These are phyloP conservation scores for Protobothrops flavoviridis DNA, from an alignment of 2,113 vertebrate species.

Conservation along the genomic window DNA sequence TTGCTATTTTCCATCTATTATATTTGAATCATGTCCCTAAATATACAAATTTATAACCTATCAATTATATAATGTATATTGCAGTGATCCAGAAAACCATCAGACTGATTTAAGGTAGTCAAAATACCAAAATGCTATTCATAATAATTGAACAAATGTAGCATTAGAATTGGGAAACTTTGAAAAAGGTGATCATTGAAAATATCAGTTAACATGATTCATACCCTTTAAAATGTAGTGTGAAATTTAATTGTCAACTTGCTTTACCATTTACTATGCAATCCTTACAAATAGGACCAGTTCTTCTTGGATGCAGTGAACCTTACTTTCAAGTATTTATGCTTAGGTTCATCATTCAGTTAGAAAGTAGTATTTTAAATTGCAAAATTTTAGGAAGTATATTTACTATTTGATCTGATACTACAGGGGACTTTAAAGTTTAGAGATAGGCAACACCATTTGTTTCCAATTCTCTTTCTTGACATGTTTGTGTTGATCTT, in stretches of 20 bases:
- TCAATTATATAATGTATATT: not conserved
- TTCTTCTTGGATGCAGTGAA: not conserved
- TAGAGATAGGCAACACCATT: not conserved
- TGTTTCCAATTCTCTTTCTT: not conserved
- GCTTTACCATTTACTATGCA: not conserved
- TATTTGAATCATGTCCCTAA: not conserved
- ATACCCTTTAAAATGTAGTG: not conserved
- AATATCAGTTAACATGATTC: not conserved
- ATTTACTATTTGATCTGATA: not conserved
- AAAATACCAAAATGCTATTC: not conserved
- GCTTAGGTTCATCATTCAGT: not conserved
- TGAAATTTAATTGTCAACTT: not conserved
- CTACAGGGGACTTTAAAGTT: not conserved
- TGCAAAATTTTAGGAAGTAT: not conserved
- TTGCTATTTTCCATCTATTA: not conserved
- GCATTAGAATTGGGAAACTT: not conserved
- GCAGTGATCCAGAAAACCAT: not conserved
- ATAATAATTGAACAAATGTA: not conserved
- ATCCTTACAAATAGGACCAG: not conserved
- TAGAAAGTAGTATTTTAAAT: not conserved
- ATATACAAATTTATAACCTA: not conserved
- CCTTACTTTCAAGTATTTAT: not conserved
- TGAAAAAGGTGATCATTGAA: not conserved
- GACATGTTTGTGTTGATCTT: not conserved
- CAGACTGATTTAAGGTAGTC: not conserved